Base-by-base conservation (phyloP, 2,113 vertebrate species). In the Mesembrinibis cayennensis region DNA sequence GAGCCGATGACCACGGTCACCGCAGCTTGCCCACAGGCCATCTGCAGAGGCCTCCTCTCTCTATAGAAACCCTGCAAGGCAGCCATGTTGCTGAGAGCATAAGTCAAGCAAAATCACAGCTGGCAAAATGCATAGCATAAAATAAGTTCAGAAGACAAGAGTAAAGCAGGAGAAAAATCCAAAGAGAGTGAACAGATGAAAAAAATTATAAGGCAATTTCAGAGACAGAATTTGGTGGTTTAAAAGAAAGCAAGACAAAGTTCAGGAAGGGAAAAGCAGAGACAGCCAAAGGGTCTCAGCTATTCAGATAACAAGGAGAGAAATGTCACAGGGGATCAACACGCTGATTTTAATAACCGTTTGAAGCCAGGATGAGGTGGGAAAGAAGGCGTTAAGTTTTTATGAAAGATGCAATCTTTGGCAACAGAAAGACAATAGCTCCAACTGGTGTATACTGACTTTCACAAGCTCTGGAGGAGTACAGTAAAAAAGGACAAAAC, bases 221-320 rank as follows among this genome's bases (percentile, higher is more conserved):
- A 76, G 80, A 82, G 72, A 45, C 77, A 78, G 80, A 76, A 78
- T 95, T 69, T 84, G 87, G 89, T 87, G 56, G 94, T 59, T 93
- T 78, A 49, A 74, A 92, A 85, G 56, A 91, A 91, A 92, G 25
- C 53, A 61, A 94, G 52, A 63, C 13, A 23, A 72, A 95, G 65
- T 62, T 84, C 49, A 82, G 40, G 71, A 91, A 53, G 25, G 42
- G 34, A 74, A 96, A 83, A 65, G 66, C 53, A 80, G 82, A 82
- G 45, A 53, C 76, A 83, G 80, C 34, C 88, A 84, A 92, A 91
- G 59, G 42, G 86, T 58, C 63, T 78, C 67, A 66, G 72, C 55
- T 84, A 55, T 62, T 74, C 55, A 63, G 91, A 89, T 82, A 94
- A 92, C 69, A 83, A 89, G 82, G 88, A 92, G 59, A 81, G n/a